Conservation (phyloP, 2,888 invertebrate species). For the Xestia xanthographa region DNA sequence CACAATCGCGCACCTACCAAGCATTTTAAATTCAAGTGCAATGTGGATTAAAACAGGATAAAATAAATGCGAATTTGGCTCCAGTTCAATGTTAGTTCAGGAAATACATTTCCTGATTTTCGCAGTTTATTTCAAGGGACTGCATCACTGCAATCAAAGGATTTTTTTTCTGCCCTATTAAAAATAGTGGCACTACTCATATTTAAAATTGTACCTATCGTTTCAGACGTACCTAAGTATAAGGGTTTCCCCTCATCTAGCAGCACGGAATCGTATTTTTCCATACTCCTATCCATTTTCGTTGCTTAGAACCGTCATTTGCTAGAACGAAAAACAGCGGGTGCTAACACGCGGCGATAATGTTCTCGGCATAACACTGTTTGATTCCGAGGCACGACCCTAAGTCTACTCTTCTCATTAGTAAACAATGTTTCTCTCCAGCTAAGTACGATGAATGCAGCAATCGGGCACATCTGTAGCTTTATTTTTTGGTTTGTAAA, state of each 20-base stretch:
- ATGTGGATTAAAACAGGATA: conserved; percentile 39
- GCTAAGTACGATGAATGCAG: too few species aligned
- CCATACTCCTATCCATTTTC: background rate
- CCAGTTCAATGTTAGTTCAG: conserved; percentile 39
- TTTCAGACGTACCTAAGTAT: background rate
- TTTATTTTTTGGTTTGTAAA: too few species aligned
- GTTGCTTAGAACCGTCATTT: too few species aligned
- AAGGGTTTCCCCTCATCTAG: background rate
- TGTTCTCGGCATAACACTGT: too few species aligned
- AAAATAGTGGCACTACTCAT: background rate
- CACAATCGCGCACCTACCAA: conserved; percentile 23
- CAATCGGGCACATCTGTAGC: too few species aligned
- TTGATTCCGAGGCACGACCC: too few species aligned
- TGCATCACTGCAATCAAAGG: background rate
- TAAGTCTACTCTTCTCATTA: too few species aligned
- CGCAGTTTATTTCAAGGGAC: conserved; percentile 18
- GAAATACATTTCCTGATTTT: conserved; percentile 48
- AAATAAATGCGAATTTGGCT: conserved; percentile 36
- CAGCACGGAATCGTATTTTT: background rate
- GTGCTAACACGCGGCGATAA: too few species aligned
- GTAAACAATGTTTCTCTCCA: too few species aligned
- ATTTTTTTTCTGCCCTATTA: too few species aligned
- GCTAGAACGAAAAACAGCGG: too few species aligned
- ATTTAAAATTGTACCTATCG: background rate
- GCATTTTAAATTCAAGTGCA: conserved; percentile 31